Evolutionary conservation across 1,140 invertebrate species (phyloP).

Genomic region (Plectus sambesii): DNA sequence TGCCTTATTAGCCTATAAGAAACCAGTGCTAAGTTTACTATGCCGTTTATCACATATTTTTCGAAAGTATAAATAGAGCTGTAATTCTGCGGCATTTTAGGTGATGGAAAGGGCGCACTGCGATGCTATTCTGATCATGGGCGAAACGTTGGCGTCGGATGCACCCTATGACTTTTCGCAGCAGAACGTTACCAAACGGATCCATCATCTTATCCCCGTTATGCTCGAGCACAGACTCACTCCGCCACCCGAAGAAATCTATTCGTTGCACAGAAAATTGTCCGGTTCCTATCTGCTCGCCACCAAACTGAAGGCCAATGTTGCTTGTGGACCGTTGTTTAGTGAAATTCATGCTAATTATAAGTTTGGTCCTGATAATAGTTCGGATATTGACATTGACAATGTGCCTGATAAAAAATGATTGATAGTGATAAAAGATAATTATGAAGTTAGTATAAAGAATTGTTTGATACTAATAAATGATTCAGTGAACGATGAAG

Average conservation of each 20-base stretch:
- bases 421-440: no score
- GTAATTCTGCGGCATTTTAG: no score
- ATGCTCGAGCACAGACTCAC: slow-evolving; percentile 85
- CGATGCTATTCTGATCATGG: slow-evolving; percentile 40
- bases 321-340: slow-evolving; percentile 77
- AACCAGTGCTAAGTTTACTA: no score
- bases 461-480: no score
- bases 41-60: no score
- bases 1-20: no score
- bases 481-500: no score
- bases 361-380: slow-evolving; percentile 23
- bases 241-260: slow-evolving; percentile 95
- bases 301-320: slow-evolving; percentile 70
- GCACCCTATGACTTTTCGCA: slow-evolving; percentile 36
- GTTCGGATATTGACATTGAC: slow-evolving; percentile 24
- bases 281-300: slow-evolving; percentile 92
- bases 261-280: slow-evolving; percentile 92
- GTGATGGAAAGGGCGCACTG: slow-evolving; percentile 42
- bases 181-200: slow-evolving; percentile 59
- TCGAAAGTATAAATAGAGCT: no score
- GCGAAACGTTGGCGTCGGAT: slow-evolving; percentile 34
- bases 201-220: slow-evolving; percentile 76
- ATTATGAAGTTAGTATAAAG: no score
- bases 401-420: no score
- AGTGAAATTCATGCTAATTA: slow-evolving; percentile 55